These are phyloP conservation scores for Monodelphis domestica DNA, from an alignment of 2,797 vertebrate genomes.

Conservation along the genomic window DNA sequence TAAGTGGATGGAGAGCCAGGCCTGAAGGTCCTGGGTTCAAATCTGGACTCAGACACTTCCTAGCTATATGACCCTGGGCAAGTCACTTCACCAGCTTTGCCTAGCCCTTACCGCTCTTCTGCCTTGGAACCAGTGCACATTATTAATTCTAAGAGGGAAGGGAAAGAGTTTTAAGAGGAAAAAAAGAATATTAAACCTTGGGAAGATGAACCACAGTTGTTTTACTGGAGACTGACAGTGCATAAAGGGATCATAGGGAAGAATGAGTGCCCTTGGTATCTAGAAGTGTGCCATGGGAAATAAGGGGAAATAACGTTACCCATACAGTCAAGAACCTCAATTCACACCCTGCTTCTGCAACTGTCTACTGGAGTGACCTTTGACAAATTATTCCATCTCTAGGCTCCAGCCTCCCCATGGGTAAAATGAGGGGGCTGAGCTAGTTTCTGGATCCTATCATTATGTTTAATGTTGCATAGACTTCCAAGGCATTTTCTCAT, in stretches of 20 bases:
- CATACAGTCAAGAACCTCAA: neutral
- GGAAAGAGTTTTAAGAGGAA: no score
- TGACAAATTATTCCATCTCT: neutral
- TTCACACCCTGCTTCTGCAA: neutral
- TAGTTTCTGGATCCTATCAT: neutral
- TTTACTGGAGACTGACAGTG: neutral
- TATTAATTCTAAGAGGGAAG: no score
- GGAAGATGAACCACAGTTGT: neutral
- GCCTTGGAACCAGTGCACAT: no score
- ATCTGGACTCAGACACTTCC: no score
- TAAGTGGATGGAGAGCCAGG: no score
- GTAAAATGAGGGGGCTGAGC: neutral
- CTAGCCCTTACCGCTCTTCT: no score
- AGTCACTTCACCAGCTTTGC: no score
- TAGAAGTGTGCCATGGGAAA: neutral
- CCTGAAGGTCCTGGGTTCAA: no score
- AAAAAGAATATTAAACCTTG: no score
- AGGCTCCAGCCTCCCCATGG: neutral
- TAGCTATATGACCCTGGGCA: no score
- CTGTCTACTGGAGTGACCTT: neutral
- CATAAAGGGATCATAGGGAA: neutral
- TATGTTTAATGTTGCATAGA: neutral
- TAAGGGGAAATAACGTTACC: neutral
- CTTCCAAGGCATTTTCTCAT: neutral
- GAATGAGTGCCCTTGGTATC: neutral